Percentiles rank a stretch among this genome's conserved stretches.
These are phyloP conservation scores for Agriopis aurantiaria DNA, from an alignment of 2,888 invertebrate species.

Conservation along the genomic window DNA sequence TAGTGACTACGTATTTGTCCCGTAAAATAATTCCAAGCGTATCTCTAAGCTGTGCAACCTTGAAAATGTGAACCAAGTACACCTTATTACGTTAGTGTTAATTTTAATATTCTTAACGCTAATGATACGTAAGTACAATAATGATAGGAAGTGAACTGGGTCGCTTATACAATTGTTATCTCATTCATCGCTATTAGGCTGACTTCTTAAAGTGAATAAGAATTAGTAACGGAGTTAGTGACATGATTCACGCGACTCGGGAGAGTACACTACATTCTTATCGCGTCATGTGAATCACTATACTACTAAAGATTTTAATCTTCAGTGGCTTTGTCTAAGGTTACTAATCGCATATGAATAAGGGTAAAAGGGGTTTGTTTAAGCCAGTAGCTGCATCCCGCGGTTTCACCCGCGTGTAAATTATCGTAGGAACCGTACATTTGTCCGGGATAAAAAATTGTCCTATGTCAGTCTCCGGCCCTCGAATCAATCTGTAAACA, in stretches of 20 bases:
- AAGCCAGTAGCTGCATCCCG: too few species aligned
- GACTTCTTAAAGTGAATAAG: conserved; percentile 6
- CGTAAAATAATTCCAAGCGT: too few species aligned
- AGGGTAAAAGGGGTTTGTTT: not conserved
- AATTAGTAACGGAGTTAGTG: conserved; percentile 2
- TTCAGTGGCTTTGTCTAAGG: not conserved
- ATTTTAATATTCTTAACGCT: not conserved
- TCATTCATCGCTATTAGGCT: not conserved
- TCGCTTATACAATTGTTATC: not conserved
- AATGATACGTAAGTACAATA: not conserved
- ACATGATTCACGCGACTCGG: conserved; percentile 18
- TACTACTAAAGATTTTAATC: not conserved
- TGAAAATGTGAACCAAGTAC: not conserved
- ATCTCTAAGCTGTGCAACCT: not conserved
- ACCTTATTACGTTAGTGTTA: not conserved
- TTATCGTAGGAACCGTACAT: too few species aligned
- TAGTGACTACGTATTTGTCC: too few species aligned
- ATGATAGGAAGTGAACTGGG: not conserved
- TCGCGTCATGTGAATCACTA: conserved; percentile 9
- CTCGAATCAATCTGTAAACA: too few species aligned
- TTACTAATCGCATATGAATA: not conserved
- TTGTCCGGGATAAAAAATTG: too few species aligned
- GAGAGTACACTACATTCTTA: conserved; percentile 4
- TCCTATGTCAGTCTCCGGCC: too few species aligned
- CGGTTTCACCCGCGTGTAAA: too few species aligned